Base-by-base conservation (phyloP, 2,888 invertebrate genomes). In the Drosophila cognata region DNA sequence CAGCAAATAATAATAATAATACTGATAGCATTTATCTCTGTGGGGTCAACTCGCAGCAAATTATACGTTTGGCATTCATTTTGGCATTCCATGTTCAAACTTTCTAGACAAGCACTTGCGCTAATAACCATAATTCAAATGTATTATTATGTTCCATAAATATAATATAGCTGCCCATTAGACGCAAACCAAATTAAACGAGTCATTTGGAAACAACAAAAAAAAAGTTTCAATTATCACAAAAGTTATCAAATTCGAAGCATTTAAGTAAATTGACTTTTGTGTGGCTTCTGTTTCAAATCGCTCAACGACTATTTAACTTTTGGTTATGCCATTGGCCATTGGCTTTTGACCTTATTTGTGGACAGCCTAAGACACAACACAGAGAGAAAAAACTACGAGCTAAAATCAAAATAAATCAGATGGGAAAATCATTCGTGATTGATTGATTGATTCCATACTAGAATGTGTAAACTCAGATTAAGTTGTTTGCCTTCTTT, bases 231-330 rank as follows among this genome's bases (percentile, higher is more conserved):
- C 21, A 29, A 55, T 48, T 55, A 48, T n/a, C 59, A 41, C 16
- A 38, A 43, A 60, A 38, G 33, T 31, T 65, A 51, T 29, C 36
- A 48, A 55, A 18, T 55, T 48, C 48, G 2, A 41, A 33, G 51
- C 18, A 67, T n/a, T 43, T 43, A 36, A 46, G 28, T 38, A 50
- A 66, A 66, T 77, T 77, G 65, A 71, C 36, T 53, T 52, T 68
- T 41, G 52, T 29, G 35, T 63, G 71, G 62, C 62, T 80, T 76
- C 62, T 43, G 29, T 41, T 53, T 64, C 35, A 76, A 70, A 50
- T 61, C 51, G 70, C 55, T 62, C 64, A 64, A 58, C 28, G 57
- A 48, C 53, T 48, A 50, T 52, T 66, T 74, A 53, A 71, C 62
- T 58, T 74, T 43, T 8, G 25, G n/a, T 21, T 46, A 51, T 33